These are phyloP conservation scores for Megalonaias nervosa DNA, from an alignment of 1,140 invertebrate species.

Conservation along the genomic window DNA sequence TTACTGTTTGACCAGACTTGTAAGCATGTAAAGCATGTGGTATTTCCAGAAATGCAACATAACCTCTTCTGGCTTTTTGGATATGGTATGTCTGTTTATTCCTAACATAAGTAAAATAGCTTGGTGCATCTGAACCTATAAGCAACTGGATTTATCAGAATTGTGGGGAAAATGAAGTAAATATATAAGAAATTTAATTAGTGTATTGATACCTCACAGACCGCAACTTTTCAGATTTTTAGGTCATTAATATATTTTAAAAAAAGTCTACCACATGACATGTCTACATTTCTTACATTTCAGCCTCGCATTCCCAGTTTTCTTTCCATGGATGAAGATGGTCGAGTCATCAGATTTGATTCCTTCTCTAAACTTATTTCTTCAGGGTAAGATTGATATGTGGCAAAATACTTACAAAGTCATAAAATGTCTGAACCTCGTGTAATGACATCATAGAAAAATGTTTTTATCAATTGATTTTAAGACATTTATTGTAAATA, in stretches of 20 bases:
- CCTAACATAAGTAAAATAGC: too few species aligned
- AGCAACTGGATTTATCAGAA: background rate
- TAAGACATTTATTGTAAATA: background rate
- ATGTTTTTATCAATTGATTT: background rate
- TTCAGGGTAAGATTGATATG: slow-evolving; percentile 55
- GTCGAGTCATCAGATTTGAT: slow-evolving; percentile 84
- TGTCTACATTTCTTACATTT: slow-evolving; percentile 34
- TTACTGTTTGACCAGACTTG: too few species aligned
- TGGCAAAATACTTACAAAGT: background rate
- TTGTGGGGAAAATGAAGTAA: background rate
- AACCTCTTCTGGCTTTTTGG: too few species aligned
- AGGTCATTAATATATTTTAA: background rate
- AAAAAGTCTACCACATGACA: background rate
- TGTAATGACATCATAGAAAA: background rate
- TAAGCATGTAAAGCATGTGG: too few species aligned
- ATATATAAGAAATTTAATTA: background rate
- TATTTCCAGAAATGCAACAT: too few species aligned
- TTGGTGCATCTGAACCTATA: too few species aligned
- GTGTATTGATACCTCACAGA: background rate
- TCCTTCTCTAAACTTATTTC: slow-evolving; percentile 86
- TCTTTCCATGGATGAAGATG: slow-evolving; percentile 83
- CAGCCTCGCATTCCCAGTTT: slow-evolving; percentile 79
- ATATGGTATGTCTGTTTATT: too few species aligned
- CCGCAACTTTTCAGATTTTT: background rate
- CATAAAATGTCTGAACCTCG: background rate